phyloP scores from a whole-genome alignment of 2,113 vertebrate genomes.

The Nicator chloris region DNA sequence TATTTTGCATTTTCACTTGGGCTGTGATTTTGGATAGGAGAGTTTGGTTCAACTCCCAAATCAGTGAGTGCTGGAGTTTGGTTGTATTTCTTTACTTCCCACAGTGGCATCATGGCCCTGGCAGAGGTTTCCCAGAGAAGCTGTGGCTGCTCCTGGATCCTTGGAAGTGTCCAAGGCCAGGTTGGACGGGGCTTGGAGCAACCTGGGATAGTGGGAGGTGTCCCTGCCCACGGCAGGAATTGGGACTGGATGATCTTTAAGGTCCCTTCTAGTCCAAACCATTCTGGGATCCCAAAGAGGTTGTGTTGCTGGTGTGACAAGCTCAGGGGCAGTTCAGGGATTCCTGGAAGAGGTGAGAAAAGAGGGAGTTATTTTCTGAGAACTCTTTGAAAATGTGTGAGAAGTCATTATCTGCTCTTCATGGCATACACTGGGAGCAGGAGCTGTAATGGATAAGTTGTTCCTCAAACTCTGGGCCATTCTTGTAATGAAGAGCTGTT shows the following conservation, averaged over 20 bases:
- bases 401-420: neutral
- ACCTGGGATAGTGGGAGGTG: rapidly evolving
- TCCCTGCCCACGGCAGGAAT: rapidly evolving
- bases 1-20: neutral
- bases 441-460: neutral
- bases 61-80: neutral
- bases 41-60: neutral
- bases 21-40: neutral
- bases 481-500: neutral
- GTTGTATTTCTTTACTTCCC: neutral
- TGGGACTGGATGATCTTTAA: rapidly evolving
- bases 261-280: neutral
- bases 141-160: neutral
- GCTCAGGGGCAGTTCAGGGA: neutral
- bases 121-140: neutral
- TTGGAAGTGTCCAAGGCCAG: neutral
- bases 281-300: neutral
- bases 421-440: neutral
- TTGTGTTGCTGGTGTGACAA: neutral
- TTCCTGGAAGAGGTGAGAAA: neutral
- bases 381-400: neutral
- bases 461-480: neutral
- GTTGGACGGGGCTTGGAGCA: rapidly evolving
- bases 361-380: neutral
- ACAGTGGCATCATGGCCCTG: neutral